Conservation (phyloP, 2,888 invertebrate species). For the Stenodera caucasica region DNA sequence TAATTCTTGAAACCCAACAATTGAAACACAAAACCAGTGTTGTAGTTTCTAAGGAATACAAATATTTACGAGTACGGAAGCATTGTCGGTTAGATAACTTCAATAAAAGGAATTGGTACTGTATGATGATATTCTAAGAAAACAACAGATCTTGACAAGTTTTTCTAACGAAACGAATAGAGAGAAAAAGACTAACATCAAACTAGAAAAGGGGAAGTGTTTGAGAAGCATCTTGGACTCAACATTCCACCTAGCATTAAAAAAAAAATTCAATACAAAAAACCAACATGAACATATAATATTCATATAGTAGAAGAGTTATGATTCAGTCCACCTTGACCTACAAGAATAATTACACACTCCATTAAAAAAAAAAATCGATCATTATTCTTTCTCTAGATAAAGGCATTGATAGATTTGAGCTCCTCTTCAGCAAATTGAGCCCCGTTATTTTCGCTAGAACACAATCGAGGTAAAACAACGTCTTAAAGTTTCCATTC, state of each 20-base stretch:
- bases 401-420: neutral
- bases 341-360: neutral
- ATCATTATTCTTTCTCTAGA: no score
- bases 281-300: neutral
- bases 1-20: neutral
- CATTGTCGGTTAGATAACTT: neutral
- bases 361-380: no score
- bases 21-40: neutral
- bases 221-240: constrained; percentile 30
- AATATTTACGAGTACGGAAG: constrained; percentile 4
- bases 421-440: neutral
- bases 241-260: neutral
- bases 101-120: constrained; percentile 22
- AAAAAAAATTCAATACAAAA: neutral
- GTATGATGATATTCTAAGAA: constrained; percentile 21
- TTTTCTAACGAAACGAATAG: neutral
- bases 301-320: neutral
- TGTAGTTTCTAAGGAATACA: neutral
- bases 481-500: neutral
- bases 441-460: neutral
- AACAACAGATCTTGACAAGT: constrained; percentile 14
- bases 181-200: constrained; percentile 2
- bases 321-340: constrained; percentile 2
- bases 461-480: neutral
- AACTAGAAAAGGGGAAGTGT: constrained; percentile 32